A percentile compares a stretch with the other conserved stretches of the same genome.
phyloP scores from a whole-genome alignment of 1,140 invertebrate species.

The Eumaeus atala region DNA sequence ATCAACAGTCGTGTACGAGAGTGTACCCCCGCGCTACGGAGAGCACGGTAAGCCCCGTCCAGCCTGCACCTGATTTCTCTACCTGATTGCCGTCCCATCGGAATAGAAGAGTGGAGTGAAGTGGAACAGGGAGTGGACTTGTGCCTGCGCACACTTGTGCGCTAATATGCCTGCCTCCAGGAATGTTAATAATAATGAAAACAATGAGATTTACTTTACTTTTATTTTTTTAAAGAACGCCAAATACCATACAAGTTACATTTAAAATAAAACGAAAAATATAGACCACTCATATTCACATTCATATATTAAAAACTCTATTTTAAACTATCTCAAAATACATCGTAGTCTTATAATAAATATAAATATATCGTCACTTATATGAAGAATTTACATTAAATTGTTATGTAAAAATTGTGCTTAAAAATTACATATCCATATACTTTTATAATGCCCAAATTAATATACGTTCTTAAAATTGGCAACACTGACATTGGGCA shows the following conservation, averaged over 20 bases:
- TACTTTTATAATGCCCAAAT: neutral
- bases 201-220: constrained; percentile 38
- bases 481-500: neutral
- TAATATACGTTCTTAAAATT: neutral
- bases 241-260: constrained; percentile 26
- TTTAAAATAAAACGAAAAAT: constrained; percentile 36
- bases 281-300: constrained; percentile 32
- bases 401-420: constrained; percentile 13
- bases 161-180: too few species aligned
- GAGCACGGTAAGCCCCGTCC: too few species aligned
- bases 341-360: constrained; percentile 24
- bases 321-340: constrained; percentile 22
- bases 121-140: too few species aligned
- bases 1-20: too few species aligned
- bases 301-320: constrained; percentile 21
- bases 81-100: too few species aligned
- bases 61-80: too few species aligned
- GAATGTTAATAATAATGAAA: constrained; percentile 11
- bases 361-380: constrained; percentile 24
- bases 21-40: too few species aligned
- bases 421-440: constrained; percentile 10
- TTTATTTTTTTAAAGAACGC: constrained; percentile 33
- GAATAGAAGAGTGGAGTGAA: too few species aligned
- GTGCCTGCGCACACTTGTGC: too few species aligned
- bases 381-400: constrained; percentile 25